Base-by-base conservation (phyloP, 1,140 invertebrate species). In the Lordiphosa stackelbergi region DNA sequence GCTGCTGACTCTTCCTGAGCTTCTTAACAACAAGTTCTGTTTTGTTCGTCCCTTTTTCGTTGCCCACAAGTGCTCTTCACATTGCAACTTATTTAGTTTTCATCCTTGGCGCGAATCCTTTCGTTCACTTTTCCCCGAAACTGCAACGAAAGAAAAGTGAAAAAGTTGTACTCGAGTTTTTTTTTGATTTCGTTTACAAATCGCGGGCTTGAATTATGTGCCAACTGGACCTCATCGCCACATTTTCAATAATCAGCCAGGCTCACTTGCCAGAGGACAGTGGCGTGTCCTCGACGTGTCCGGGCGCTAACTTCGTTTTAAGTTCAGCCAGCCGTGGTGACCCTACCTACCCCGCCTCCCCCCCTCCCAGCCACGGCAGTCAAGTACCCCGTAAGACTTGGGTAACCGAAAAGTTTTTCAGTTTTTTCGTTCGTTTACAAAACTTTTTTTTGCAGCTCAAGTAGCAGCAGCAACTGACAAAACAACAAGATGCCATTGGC, bases 191-290 rank as follows among this genome's bases (percentile, higher is more conserved):
- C 24, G 28, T 54, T 42, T 28, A 28, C 34, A 58, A 68, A 58
- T 68, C 60, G 60, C 52, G 64, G 63, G 59, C 72, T 53, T 57
- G 78, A 83, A 77, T 83, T 83, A 83, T 83, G 66, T 69, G 74
- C 66, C 41, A 78, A 69, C 75, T 79, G 75, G 75, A 74, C 74
- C 49, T 46, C 53, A 73, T 83, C 78, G 69, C 69, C 77, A 66
- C 77, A 83, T 81, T 81, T 81, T 81, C 77, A 81, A 81, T 81
- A 81, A 83, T 83, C 71, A 81, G 73, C 51, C 77, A 48, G 51
- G 56, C 64, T 46, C 42, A 66, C 49, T 70, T 41, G 46, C 47
- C 54, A 62, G 45, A 41, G 24, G 28, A 46, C 46, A 31, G 46
- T 53, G 62, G 28, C 56, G 41, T 19, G 57, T 60, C 35, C 52